Conservation (phyloP, 2,113 vertebrate species). For the Dicrurus megarhynchus region DNA sequence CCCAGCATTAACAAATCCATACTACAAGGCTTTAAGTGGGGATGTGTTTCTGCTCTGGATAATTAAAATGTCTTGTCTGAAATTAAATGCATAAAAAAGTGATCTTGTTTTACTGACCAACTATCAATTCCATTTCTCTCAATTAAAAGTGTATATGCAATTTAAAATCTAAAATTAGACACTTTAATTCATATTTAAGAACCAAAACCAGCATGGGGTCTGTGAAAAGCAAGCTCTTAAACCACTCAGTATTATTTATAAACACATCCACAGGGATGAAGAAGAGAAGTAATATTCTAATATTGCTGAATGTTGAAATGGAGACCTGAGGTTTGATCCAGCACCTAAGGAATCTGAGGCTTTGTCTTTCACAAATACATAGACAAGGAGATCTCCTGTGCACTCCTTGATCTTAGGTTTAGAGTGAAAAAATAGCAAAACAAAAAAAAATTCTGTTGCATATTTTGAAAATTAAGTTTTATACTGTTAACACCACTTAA, state of each 20-base stretch:
- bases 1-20: background rate
- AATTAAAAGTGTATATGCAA: background rate
- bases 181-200: background rate
- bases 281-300: background rate
- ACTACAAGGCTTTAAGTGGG: background rate
- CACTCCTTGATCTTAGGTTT: background rate
- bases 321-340: background rate
- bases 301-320: background rate
- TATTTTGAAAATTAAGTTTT: background rate
- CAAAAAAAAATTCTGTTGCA: background rate
- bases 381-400: background rate
- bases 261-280: background rate
- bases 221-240: background rate
- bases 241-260: background rate
- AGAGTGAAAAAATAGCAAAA: background rate
- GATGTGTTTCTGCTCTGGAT: background rate
- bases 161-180: conserved; percentile 1
- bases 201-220: background rate
- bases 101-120: background rate
- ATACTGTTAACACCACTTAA: background rate
- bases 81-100: background rate
- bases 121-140: background rate
- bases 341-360: background rate
- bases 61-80: conserved; percentile 1
- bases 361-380: background rate